Evolutionary conservation across 2,113 vertebrate species (phyloP).

Genomic region (Panurus biarmicus): DNA sequence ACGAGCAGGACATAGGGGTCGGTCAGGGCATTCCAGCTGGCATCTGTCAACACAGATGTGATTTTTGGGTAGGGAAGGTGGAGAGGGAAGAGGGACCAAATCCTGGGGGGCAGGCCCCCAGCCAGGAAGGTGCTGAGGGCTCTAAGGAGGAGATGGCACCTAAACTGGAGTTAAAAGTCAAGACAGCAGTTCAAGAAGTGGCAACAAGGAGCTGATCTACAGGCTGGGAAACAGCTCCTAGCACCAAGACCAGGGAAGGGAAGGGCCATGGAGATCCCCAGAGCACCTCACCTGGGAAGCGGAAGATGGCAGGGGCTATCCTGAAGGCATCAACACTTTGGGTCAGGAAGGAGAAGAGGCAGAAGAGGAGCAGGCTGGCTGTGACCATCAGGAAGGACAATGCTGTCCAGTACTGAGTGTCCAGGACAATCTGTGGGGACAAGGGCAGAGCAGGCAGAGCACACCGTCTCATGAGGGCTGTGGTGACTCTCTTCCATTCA

Average conservation of each 20-base stretch:
- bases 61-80: no score
- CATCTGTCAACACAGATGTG: slow-evolving; percentile 64
- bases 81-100: neutral
- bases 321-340: slow-evolving; percentile 69
- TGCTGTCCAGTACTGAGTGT: slow-evolving; percentile 80
- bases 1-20: slow-evolving; percentile 76
- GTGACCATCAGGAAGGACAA: slow-evolving; percentile 61
- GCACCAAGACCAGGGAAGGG: neutral
- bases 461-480: rapidly evolving
- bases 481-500: neutral
- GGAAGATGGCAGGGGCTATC: slow-evolving; percentile 69
- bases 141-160: neutral
- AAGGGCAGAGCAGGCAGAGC: neutral
- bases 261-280: neutral
- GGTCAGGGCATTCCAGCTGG: slow-evolving; percentile 62
- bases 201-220: rapidly evolving
- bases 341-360: slow-evolving; percentile 67
- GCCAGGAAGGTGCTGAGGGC: no score
- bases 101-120: neutral
- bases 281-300: slow-evolving; percentile 76
- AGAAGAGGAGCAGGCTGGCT: slow-evolving; percentile 72
- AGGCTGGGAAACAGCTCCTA: neutral
- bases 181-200: neutral
- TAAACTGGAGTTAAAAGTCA: neutral
- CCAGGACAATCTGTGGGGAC: slow-evolving; percentile 69